These are phyloP conservation scores for Zygogramma bicolorata DNA, from an alignment of 2,888 invertebrate genomes.

Conservation along the genomic window DNA sequence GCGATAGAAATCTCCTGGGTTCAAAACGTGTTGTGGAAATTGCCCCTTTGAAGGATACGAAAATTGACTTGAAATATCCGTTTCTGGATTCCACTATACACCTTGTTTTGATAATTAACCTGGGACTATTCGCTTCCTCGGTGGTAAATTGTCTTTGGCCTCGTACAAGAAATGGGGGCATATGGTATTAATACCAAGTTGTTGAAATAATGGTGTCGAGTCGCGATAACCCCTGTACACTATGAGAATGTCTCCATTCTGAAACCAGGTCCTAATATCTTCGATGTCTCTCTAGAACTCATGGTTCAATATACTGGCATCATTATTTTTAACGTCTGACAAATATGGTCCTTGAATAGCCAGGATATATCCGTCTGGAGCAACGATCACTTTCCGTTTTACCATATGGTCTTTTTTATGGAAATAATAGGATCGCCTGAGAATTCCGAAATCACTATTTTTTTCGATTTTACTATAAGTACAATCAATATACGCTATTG, in stretches of 20 bases:
- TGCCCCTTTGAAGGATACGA: background rate
- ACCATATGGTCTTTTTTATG: no score
- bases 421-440: no score
- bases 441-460: no score
- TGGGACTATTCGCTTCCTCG: background rate
- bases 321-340: background rate
- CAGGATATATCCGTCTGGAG: no score
- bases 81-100: no score
- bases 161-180: background rate
- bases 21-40: background rate
- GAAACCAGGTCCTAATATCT: constrained; percentile 1
- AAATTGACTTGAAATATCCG: background rate
- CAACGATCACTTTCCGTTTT: no score
- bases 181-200: constrained; percentile 8
- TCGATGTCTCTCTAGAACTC: background rate
- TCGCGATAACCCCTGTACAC: constrained; percentile 5
- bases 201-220: background rate
- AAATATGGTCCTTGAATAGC: background rate
- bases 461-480: no score
- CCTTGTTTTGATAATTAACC: background rate
- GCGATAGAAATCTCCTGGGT: background rate
- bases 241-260: constrained; percentile 2
- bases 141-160: no score
- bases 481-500: no score
- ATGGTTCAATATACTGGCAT: background rate